A percentile compares a stretch with the other conserved stretches of the same genome.
Evolutionary conservation across 2,797 vertebrate species (phyloP).

Genomic region (Lindbergichthys nudifrons): DNA sequence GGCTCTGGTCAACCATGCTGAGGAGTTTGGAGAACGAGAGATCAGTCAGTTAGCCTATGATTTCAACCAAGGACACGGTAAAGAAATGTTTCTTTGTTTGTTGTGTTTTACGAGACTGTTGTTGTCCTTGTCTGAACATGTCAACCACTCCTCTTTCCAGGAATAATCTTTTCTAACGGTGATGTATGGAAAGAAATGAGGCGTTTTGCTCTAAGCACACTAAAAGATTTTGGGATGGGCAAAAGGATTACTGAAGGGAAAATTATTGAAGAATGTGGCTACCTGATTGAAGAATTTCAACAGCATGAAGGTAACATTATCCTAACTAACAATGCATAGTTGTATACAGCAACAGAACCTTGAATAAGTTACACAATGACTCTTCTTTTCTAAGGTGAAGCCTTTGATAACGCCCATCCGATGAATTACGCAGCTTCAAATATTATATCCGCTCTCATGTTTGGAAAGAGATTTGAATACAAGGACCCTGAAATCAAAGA

Average conservation of each 20-base stretch:
- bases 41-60: slow-evolving; percentile 56
- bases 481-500: slow-evolving; percentile 49
- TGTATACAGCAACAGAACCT: not conserved
- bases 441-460: slow-evolving; percentile 61
- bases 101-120: not conserved
- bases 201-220: slow-evolving; percentile 71
- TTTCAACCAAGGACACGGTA: slow-evolving; percentile 54
- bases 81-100: not conserved
- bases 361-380: not conserved
- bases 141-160: slow-evolving; percentile 40
- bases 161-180: slow-evolving; percentile 75
- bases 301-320: slow-evolving; percentile 59
- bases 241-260: slow-evolving; percentile 69
- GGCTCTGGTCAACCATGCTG: slow-evolving; percentile 69
- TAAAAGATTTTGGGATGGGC: slow-evolving; percentile 81
- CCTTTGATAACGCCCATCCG: slow-evolving; percentile 56
- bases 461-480: slow-evolving; percentile 68
- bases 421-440: slow-evolving; percentile 68
- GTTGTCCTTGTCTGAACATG: not conserved
- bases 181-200: slow-evolving; percentile 80
- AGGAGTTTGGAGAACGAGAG: slow-evolving; percentile 68
- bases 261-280: slow-evolving; percentile 68
- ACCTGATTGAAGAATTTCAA: slow-evolving; percentile 67
- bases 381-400: slow-evolving; percentile 59
- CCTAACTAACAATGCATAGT: not conserved